Base-by-base conservation (phyloP, 2,888 invertebrate species). In the Antitype chi region DNA sequence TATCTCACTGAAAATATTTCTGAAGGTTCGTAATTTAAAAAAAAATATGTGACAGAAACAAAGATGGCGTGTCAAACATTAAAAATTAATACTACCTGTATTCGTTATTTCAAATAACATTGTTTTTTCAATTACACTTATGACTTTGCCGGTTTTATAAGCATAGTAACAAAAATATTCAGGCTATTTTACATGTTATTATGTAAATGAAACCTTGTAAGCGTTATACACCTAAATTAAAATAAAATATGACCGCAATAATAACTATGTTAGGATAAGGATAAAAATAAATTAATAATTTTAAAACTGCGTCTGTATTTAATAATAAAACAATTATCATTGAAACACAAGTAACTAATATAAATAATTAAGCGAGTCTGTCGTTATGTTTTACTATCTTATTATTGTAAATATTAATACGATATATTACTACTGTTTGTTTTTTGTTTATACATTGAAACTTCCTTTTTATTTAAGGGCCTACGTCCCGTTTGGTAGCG, bases 221-320 rank as follows among this genome's bases (percentile, higher is more conserved):
- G 32, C 20, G 43, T 47, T 53, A 32, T 15, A 60, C 8, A 53
- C 23, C 62, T 67, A 70, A 84, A 70, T 85, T 77, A 71, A 77
- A 85, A 76, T 77, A 67, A 73, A 76, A 71, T 23, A 70, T 66
- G 43, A 81, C 77, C 64, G 60, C 83, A 80, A 76, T 66, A 80
- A 62, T 78, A 70, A 67, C 59, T 47, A 23, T 69, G 70, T 28
- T 76, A 49, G 80, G 70, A 85, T 74, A 85, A 86, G 81, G 88
- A 85, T 85, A 84, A 87, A 78, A 80, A 84, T 86, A 85, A 84
- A 79, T 6, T 53, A 68, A 80, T 80, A 62, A n/a, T 67, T 79
- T 69, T 76, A 80, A 85, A 81, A 83, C 64, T 74, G 43, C 59
- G 32, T 72, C 47, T 20, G 47, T 62, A 81, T 83, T 70, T 83